Conservation (phyloP, 2,888 invertebrate species). For the Bhutanitis thaidina region DNA sequence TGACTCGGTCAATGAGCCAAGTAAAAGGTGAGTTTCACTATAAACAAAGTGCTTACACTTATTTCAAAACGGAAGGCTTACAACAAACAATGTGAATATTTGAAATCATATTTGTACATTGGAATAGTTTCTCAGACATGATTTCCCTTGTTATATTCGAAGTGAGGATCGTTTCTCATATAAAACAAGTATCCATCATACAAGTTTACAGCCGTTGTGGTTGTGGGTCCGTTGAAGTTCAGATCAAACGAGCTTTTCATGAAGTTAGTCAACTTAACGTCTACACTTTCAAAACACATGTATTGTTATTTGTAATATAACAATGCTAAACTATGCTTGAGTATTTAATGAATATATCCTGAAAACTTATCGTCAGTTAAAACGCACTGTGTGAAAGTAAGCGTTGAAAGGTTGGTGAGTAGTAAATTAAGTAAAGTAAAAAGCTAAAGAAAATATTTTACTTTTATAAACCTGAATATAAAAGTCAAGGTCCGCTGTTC, state of each 20-base stretch:
- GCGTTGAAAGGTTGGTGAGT: no score
- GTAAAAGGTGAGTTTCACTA: no score
- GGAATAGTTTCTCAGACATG: conserved; percentile 10
- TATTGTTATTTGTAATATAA: conserved; percentile 16
- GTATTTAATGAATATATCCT: no score
- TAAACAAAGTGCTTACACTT: no score
- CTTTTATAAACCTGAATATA: no score
- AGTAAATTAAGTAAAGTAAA: no score
- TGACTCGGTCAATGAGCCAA: no score
- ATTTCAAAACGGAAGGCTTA: background rate
- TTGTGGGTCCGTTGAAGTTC: conserved; percentile 37
- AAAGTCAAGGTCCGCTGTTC: no score
- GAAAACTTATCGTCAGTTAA: no score
- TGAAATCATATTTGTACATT: background rate
- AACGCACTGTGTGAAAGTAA: no score
- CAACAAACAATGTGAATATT: background rate
- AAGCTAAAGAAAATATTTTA: no score
- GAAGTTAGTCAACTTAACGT: conserved; percentile 36
- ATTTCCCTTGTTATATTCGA: background rate
- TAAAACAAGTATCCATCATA: conserved; percentile 24
- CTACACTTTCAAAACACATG: conserved; percentile 37
- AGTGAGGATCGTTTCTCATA: conserved; percentile 9
- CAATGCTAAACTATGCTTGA: no score
- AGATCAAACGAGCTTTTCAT: conserved; percentile 34
- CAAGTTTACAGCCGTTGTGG: conserved; percentile 38